Base-by-base conservation (phyloP, 1,140 invertebrate genomes). In the Macrosteles quadrilineatus region DNA sequence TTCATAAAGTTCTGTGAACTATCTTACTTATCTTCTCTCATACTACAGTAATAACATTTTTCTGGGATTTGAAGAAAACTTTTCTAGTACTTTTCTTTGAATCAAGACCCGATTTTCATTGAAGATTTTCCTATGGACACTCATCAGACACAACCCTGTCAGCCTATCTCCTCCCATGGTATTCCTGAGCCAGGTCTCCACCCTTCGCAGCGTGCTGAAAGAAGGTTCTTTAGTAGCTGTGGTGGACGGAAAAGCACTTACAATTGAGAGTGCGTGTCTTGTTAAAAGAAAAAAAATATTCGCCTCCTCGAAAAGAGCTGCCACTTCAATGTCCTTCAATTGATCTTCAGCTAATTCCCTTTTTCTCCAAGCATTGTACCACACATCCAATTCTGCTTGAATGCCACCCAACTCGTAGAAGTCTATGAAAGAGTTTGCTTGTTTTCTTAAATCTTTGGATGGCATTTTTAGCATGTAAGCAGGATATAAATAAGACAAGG, bases 141-240 rank as follows among this genome's bases (percentile, higher is more conserved):
- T 63, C 2, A 63, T 40, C 57, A 71, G 6, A 21, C 27, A 43
- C 57, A 45, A 67, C 31, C 70, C 67, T 43, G 31, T 63, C 32
- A 73, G n/a, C n/a, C n/a, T 55, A 50, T 70, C 53, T 65, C 70
- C 68, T 14, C 50, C 14, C 40, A 66, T 72, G 3, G 47, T 70
- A 19, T 21, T 70, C 31, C 71, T 55, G 14, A 73, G 68, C 45
- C 70, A 72, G 11, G 72, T 69, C 53, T 71, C 71, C n/a, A 73
- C 50, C n/a, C n/a, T n/a, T n/a, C n/a, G n/a, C n/a, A n/a, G n/a
- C n/a, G n/a, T n/a, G n/a, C n/a, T n/a, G n/a, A n/a, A n/a, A n/a
- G n/a, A n/a, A n/a, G n/a, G n/a, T n/a, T n/a, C n/a, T n/a, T n/a
- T n/a, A n/a, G n/a, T n/a, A n/a, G n/a, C n/a, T n/a, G n/a, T n/a